Percentiles rank a stretch among this genome's conserved stretches.
These are phyloP conservation scores for Catalaphyllia jardinei DNA, from an alignment of 64 coral and sea anemone genomes.

Conservation along the genomic window DNA sequence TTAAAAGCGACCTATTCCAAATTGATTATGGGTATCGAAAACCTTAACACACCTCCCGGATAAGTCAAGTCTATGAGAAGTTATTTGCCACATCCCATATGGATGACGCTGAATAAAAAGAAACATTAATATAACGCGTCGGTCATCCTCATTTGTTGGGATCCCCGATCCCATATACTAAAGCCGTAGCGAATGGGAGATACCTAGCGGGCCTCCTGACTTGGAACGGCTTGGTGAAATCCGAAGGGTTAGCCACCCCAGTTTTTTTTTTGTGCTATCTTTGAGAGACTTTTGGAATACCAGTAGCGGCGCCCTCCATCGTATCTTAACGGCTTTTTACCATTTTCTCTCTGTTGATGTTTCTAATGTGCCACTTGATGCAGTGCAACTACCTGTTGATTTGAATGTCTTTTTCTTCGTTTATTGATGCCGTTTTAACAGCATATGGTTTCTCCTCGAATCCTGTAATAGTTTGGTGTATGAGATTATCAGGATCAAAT, in stretches of 20 bases:
- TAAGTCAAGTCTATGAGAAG: neutral
- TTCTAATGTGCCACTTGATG: no score
- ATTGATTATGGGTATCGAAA: neutral
- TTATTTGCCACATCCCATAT: neutral
- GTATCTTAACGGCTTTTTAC: no score
- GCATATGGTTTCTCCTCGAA: no score
- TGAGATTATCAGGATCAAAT: no score
- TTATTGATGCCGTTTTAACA: no score
- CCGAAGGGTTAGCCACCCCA: conserved; percentile 39
- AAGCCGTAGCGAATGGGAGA: conserved; percentile 48
- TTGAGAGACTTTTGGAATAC: neutral
- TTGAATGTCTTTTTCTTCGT: no score
- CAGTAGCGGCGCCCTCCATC: neutral
- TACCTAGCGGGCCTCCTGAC: conserved; percentile 55
- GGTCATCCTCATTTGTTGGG: neutral
- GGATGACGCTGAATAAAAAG: neutral
- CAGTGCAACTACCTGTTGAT: no score
- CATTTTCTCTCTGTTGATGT: neutral
- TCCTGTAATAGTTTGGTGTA: no score
- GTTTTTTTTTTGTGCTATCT: neutral
- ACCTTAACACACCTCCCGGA: neutral
- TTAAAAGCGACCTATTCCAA: neutral
- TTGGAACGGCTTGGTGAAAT: conserved; percentile 57
- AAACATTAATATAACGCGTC: neutral
- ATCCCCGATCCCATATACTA: conserved; percentile 37